A percentile compares a stretch with the other conserved stretches of the same genome.
Evolutionary conservation across 2,797 vertebrate genomes (phyloP).

Genomic region (Saxicola maurus): DNA sequence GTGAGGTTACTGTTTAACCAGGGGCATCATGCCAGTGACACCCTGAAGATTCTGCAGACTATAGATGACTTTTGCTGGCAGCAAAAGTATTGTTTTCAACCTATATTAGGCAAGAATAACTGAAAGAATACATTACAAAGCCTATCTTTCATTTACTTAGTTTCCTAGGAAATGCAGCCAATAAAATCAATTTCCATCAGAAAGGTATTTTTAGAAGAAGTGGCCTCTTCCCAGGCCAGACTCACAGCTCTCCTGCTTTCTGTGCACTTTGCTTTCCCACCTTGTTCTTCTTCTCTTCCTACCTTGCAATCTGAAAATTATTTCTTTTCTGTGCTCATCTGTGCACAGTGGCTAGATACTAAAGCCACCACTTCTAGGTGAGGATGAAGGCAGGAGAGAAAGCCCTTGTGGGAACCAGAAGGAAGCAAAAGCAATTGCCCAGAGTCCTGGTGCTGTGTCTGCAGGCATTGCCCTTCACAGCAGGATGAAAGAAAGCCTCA

Average conservation of each 20-base stretch:
- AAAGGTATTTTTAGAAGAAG: background rate
- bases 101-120: background rate
- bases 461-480: rapidly evolving
- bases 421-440: background rate
- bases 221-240: background rate
- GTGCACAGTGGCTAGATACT: background rate
- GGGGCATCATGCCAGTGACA: background rate
- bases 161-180: background rate
- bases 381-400: background rate
- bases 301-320: background rate
- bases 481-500: background rate
- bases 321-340: background rate
- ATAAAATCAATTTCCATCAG: background rate
- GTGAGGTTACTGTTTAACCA: background rate
- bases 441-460: background rate
- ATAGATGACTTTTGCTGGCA: background rate
- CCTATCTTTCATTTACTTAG: background rate
- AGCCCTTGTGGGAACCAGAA: background rate
- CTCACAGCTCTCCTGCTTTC: background rate
- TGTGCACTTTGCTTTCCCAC: background rate
- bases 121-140: background rate
- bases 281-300: background rate
- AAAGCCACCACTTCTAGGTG: background rate
- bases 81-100: background rate
- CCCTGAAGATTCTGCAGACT: background rate